Percentiles rank a stretch among this genome's conserved stretches.
These are phyloP conservation scores for Sinosuthora webbiana DNA, from an alignment of 2,113 vertebrate genomes.

Conservation along the genomic window DNA sequence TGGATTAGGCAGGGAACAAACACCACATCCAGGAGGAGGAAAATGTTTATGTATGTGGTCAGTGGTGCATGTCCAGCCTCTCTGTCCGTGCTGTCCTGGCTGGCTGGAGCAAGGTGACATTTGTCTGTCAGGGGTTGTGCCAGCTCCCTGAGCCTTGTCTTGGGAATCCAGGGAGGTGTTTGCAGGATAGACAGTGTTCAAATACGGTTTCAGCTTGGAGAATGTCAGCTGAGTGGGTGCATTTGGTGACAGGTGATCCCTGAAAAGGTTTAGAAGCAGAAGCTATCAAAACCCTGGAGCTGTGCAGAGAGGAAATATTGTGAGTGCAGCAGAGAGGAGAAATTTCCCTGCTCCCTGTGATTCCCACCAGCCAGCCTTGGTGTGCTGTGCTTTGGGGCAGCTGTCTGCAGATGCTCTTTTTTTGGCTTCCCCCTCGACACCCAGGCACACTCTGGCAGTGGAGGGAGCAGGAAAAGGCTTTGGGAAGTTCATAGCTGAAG, in stretches of 20 bases:
- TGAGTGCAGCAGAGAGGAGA: neutral
- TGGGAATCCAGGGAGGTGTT: neutral
- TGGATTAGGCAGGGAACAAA: neutral
- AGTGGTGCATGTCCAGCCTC: neutral
- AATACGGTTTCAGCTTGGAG: neutral
- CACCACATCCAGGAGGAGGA: neutral
- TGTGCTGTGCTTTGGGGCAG: accelerated
- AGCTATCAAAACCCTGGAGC: neutral
- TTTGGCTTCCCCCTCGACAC: neutral
- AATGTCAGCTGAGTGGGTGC: conserved; percentile 24
- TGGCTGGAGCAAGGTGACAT: neutral
- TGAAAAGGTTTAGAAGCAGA: conserved; percentile 11
- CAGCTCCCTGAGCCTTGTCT: neutral
- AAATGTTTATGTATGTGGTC: neutral
- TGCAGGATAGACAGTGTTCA: neutral
- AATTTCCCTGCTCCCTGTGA: neutral
- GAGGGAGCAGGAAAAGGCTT: neutral
- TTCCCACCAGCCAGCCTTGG: neutral
- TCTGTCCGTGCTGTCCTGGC: neutral
- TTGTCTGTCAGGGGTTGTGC: neutral
- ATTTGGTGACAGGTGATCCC: conserved; percentile 43
- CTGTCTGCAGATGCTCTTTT: neutral
- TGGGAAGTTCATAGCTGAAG: neutral
- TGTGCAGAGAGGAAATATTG: neutral
- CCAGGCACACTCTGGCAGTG: neutral